Evolutionary conservation across 2,113 vertebrate genomes (phyloP), one percentile per base, ranked within the genome.

Genomic region (Dromaius novaehollandiae): DNA sequence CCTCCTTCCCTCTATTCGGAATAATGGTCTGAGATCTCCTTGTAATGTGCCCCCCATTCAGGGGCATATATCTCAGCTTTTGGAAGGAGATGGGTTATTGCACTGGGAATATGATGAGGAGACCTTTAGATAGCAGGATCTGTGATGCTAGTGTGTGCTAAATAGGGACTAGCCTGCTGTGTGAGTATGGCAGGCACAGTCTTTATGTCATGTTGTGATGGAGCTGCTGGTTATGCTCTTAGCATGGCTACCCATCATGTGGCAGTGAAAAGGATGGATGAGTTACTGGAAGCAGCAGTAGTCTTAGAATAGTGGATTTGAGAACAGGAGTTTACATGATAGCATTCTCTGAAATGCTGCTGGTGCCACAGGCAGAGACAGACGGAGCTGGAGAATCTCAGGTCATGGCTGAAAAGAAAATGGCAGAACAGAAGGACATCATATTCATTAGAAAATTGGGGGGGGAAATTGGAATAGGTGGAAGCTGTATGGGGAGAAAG

Each of bases 211-310:
- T 0, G 0, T 44, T 75, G 11, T 22, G 36, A 13, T 12, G 4
- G 25, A 75, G 75, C 30, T 84, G 21, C 2, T 16, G 36, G 14
- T 9, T 71, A 15, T 68, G 13, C 21, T 86, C 70, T 56, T 28
- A 44, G 32, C 51, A 8, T 53, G 10, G 46, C 16, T 32, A 48
- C 13, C 30, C 22, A 19, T 44, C 0, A 0, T 7, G 13, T 34
- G 15, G 38, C 60, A 71, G 55, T n/a, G 68, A 50, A 51, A 86
- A 25, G 69, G 24, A 17, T 5, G 73, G 28, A 14, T 4, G 1
- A 73, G 50, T 56, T 92, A 19, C 8, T 81, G 28, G 22, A 80
- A 56, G 42, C 3, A n/a, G 2, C 13, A 44, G 2, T n/a, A 61
- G 4, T 44, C 48, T 83, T 13, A 28, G 32, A 48, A 48, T 32